Evolutionary conservation across 2,888 invertebrate species (phyloP), one percentile per base, ranked within the genome.

Genomic region (Morinoia aosen): DNA sequence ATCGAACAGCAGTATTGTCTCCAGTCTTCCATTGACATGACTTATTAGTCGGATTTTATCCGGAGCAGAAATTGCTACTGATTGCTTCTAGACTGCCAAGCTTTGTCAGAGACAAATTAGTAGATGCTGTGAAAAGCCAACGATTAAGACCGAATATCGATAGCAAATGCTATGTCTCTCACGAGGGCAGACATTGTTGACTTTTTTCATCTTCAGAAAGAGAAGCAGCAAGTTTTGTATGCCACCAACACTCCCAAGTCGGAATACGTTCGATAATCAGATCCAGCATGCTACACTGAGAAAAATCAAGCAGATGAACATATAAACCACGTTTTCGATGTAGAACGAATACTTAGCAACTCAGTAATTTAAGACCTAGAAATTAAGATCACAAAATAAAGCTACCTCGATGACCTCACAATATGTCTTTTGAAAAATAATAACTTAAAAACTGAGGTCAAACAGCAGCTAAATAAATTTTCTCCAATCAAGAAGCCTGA

Each of bases 1-100:
- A 90, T 48, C 90, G 25, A 90, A 48, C 40, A 88, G 90, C 8
- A 48, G 90, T 48, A 48, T 90, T 90, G 90, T 90, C 40, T 90
- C 76, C 76, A 76, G 25, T 76, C 76, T 76, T 76, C 76, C 2
- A 76, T 25, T 76, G 76, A 76, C 76, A 76, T 76, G 76, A 76
- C 76, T 76, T 76, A 76, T 76, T 16, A 76, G 76, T 76, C 76
- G 19, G 76, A 76, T 76, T 76, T 76, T 76, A 76, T 76, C 76
- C 76, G 25, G 25, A 8, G 76, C 33, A 76, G 25, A 76, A 76
- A 76, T 76, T 76, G 76, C 76, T 76, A 76, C 76, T 76, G 76
- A 76, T 76, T 76, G 76, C 76, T 76, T 76, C 76, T 16, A 10
- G 25, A 76, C 76, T 33, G 76, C 76, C 76, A 76, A 76, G 76